Evolutionary conservation across 2,113 vertebrate species (phyloP).

Genomic region (Bos javanicus): DNA sequence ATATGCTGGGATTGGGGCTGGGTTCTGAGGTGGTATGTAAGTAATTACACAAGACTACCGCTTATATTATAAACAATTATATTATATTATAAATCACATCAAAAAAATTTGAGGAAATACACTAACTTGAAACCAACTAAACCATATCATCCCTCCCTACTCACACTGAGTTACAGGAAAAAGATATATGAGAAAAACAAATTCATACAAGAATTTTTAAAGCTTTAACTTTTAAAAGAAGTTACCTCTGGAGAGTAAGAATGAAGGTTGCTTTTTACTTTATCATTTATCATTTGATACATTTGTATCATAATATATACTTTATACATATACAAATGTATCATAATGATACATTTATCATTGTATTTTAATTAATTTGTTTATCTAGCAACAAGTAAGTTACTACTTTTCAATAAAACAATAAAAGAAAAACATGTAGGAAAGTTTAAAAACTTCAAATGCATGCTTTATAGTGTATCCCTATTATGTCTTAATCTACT

Average conservation of each 20-base stretch:
- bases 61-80: background rate
- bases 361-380: background rate
- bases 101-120: background rate
- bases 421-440: background rate
- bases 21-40: background rate
- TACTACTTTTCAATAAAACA: background rate
- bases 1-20: background rate
- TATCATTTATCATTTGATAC: background rate
- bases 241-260: background rate
- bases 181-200: background rate
- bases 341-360: background rate
- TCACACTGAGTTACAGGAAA: background rate
- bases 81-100: background rate
- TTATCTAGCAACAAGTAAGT: slow-evolving; percentile 23
- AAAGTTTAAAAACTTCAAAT: background rate
- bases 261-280: background rate
- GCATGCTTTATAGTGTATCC: background rate
- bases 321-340: too few relatives aligned
- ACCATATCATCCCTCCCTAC: background rate
- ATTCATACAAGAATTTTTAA: background rate
- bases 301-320: background rate
- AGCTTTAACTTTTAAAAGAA: background rate
- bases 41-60: background rate
- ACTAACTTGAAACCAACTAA: background rate
- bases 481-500: background rate